Evolutionary conservation across 2,113 vertebrate genomes (phyloP), one percentile per base, ranked within the genome.

Genomic region (Hepsetus odoe): DNA sequence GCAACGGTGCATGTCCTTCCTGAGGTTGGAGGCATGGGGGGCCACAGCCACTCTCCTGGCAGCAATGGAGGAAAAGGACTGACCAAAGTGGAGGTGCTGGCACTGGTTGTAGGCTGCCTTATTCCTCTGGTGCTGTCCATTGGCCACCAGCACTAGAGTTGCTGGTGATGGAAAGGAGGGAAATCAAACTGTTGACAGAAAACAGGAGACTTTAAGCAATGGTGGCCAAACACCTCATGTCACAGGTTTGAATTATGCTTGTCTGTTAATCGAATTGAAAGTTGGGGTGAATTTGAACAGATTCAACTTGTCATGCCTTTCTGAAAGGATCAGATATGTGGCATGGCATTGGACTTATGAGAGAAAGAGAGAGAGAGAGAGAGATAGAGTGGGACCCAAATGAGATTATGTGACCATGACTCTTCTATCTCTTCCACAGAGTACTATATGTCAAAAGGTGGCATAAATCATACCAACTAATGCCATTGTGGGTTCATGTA

Each of bases 1-100:
- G 98, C 98, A 85, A 99, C 98, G 6, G 98, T 99, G 35, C 98
- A 99, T 0, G 98, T 99, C 79, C 96, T 99, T 35, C 98, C 98
- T 0, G 98, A 99, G 90, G 98, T 99, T 55, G 97, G 98, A 11
- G 98, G 97, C 38, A 93, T 90, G 11, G 95, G 97, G 2, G 94
- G 96, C 68, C 96, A 98, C 90, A 98, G 96, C 89, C 97, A 99
- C 89, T 92, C 95, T 20, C 28, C 94, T 0, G 16, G 89, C 0
- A 95, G 89, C 33, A 94, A 93, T 0, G 89, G 89, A 0, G 94
- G 94, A 22, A 96, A 95, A 87, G 96, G 97, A 92, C 95, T 99
- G 86, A 97, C 93, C 90, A 97, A 95, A 81, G 90, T 96, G 87
- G 97, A 99, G 87, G 95, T 99, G 86, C 92, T 88, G 28, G 94